Base-by-base conservation (phyloP, 2,797 vertebrate genomes). In the Myotis myotis region DNA sequence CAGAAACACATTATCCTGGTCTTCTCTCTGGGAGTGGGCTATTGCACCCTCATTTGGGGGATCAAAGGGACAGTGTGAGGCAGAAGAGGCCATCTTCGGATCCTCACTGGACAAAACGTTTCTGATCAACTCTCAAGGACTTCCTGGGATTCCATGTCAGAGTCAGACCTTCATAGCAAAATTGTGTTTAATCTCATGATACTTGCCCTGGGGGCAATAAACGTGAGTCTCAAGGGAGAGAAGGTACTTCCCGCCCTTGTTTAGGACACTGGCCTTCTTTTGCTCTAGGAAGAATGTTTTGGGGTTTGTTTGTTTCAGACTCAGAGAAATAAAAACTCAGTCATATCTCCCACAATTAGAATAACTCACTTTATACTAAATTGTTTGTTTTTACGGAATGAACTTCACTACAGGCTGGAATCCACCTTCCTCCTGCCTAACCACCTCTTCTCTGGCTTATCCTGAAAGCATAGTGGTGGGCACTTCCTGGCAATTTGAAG, bases 1-100 rank as follows among this genome's bases (percentile, higher is more conserved):
- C 95, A 96, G 97, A 97, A 97, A 96, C 93, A 83, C 78, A 97
- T 97, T 97, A 97, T 95, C 84, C 57, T 82, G 47, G 94, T 89
- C 93, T 87, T 92, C 41, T 93, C 94, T 95, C 64, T 28, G 51
- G 94, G 89, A 94, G 70, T 91, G 89, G 90, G 86, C 57, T 88
- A 51, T 93, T 41, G 36, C 6, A 92, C 33, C 53, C 36, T 87
- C 6, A 4, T 92, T 66, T 91, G 51, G 87, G 82, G 82, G 83
- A 78, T 72, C 91, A 92, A 87, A 81, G 91, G 68, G 66, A 83
- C 66, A 53, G 25, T 28, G 19, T 33, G 55, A 38, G n/a, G 82
- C 49, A 57, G 70, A 87, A 89, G 47, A 44, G 38, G 49, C 13
- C 44, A 70, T 44, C 64, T 84, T 55, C 11, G 80, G 80, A 51